Conservation (phyloP, 2,797 vertebrate genomes). For the Spea hammondii region DNA sequence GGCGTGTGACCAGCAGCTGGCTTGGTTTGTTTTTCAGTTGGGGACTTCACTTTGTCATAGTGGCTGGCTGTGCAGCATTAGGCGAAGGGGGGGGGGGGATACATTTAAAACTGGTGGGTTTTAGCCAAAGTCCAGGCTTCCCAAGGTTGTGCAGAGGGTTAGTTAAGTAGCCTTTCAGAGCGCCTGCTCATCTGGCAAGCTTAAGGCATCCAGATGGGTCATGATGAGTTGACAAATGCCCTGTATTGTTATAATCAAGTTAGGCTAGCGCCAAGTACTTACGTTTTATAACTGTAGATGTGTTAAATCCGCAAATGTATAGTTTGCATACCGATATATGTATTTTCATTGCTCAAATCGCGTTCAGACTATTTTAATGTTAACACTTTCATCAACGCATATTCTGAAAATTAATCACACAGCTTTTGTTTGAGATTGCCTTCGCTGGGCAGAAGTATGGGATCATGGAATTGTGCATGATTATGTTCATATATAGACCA, state of each 20-base stretch:
- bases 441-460: too few species aligned
- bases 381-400: too few species aligned
- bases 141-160: neutral
- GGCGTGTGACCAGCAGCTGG: neutral
- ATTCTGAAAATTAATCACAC: too few species aligned
- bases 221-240: neutral
- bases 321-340: neutral
- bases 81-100: neutral
- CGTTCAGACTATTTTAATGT: too few species aligned
- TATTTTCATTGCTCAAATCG: neutral
- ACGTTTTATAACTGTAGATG: neutral
- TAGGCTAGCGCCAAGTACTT: neutral
- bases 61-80: neutral
- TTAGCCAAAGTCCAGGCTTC: neutral
- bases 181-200: constrained; percentile 9
- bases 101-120: neutral
- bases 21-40: neutral
- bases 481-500: too few species aligned
- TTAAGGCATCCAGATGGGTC: constrained; percentile 2
- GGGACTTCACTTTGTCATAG: neutral
- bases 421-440: too few species aligned
- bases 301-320: neutral
- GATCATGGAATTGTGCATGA: too few species aligned
- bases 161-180: neutral
- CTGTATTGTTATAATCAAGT: neutral